Evolutionary conservation across 1,140 invertebrate genomes (phyloP).

Genomic region (Pristionchus pacificus): DNA sequence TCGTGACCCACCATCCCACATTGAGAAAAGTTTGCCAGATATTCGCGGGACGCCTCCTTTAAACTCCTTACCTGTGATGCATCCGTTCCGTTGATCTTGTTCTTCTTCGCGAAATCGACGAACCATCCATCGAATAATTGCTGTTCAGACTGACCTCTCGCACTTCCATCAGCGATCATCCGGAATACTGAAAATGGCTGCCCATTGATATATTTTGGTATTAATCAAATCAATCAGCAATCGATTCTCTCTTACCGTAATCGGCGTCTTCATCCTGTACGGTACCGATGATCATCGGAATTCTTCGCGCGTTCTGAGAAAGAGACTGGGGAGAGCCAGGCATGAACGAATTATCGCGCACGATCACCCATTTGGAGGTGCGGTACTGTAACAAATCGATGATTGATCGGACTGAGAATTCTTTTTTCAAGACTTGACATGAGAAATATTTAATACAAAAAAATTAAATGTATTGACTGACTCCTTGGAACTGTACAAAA

Average conservation of each 20-base stretch:
- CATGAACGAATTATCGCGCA: slow-evolving; percentile 26
- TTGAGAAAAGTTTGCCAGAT: too few relatives aligned
- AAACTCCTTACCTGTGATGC: neutral
- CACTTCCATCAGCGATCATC: slow-evolving; percentile 20
- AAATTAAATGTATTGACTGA: slow-evolving; percentile 1
- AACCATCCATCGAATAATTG: slow-evolving; percentile 26
- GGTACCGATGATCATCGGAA: slow-evolving; percentile 33
- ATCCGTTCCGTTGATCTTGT: slow-evolving; percentile 24
- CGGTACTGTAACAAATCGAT: neutral
- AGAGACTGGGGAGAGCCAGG: slow-evolving; percentile 19
- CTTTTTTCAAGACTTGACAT: neutral
- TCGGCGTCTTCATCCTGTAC: slow-evolving; percentile 33
- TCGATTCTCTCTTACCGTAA: slow-evolving; percentile 12
- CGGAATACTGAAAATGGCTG: slow-evolving; percentile 16
- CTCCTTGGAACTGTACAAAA: slow-evolving; percentile 18
- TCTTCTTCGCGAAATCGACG: slow-evolving; percentile 28
- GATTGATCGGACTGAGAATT: neutral
- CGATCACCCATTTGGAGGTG: slow-evolving; percentile 29
- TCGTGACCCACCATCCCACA: too few relatives aligned
- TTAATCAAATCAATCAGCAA: neutral
- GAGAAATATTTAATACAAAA: too few relatives aligned
- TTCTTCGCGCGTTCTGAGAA: neutral
- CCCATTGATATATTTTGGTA: neutral
- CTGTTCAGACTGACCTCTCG: slow-evolving; percentile 1
- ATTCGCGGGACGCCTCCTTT: too few relatives aligned